phyloP scores from a whole-genome alignment of 2,113 vertebrate species.

The Charadrius vociferus region DNA sequence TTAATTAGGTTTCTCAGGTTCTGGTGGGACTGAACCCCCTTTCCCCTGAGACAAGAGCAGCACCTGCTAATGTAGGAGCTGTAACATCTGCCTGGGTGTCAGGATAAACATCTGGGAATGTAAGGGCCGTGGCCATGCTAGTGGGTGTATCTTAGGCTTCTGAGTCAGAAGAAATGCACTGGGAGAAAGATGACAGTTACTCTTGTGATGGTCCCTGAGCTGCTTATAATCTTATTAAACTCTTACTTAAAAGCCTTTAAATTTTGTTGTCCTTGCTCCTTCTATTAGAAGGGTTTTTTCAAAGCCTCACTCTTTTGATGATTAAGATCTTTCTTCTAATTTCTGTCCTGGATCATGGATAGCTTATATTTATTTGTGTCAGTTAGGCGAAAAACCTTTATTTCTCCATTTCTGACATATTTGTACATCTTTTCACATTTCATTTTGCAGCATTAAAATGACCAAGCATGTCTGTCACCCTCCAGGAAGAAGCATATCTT shows the following conservation, averaged over 20 bases:
- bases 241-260: not conserved
- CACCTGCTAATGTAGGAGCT: not conserved
- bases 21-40: not conserved
- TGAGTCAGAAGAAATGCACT: not conserved
- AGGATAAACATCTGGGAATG: not conserved
- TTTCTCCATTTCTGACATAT: not conserved
- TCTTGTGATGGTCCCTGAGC: not conserved
- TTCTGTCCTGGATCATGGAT: not conserved
- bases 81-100: not conserved
- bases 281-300: not conserved
- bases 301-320: not conserved
- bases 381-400: not conserved
- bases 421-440: not conserved
- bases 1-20: not conserved
- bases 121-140: not conserved
- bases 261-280: not conserved
- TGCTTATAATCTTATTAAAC: not conserved
- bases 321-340: not conserved
- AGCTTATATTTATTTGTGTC: not conserved
- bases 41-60: not conserved
- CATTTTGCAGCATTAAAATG: not conserved
- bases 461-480: not conserved
- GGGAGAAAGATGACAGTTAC: not conserved
- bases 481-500: not conserved
- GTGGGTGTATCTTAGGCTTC: not conserved